Evolutionary conservation across 2,888 invertebrate species (phyloP), one percentile per base, ranked within the genome.

Genomic region (Sphecodes monilicornis): DNA sequence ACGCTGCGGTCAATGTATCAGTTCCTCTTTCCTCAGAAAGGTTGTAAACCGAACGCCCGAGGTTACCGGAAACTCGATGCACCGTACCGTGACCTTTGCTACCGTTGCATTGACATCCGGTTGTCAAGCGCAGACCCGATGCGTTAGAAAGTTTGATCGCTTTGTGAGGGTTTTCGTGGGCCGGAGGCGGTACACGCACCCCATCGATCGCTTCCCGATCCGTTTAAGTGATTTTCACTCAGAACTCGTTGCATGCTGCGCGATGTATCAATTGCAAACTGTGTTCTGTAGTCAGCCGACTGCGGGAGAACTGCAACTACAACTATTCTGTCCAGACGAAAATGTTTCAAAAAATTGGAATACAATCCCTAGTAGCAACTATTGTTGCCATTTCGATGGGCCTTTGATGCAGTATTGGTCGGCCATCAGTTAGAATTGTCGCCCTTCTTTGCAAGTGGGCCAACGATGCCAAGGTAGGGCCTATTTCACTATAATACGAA

Each of bases 31-130:
- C 29, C 29, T 29, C 16, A 1, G 57, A 60, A 60, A 16, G n/a
- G 26, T 32, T 1, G 32, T 32, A 29, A 32, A 64, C 18, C 32
- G 32, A 64, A 8, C 18, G 29, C 32, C 18, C 18, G 3, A 18
- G 32, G 64, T 18, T 11, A 18, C 8, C 18, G 18, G 32, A 1
- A 64, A 64, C 32, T 32, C 29, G 32, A 26, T 32, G 68, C 76
- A 82, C 43, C 66, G 76, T 76, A 82, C 43, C 66, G 76, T 76
- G 81, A 76, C 72, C 79, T 85, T 76, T 76, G 79, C 76, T 75
- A 73, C 69, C 68, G 50, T 46, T 79, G 43, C 84, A 85, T 83
- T 85, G 83, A 83, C 84, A 83, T 79, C 76, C 84, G 83, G 79
- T 79, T 85, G 83, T 83, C 84, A 50, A 36, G n/a, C 43, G 82